These are phyloP conservation scores for Molossus molossus DNA, from an alignment of 2,797 vertebrate species.

Conservation along the genomic window DNA sequence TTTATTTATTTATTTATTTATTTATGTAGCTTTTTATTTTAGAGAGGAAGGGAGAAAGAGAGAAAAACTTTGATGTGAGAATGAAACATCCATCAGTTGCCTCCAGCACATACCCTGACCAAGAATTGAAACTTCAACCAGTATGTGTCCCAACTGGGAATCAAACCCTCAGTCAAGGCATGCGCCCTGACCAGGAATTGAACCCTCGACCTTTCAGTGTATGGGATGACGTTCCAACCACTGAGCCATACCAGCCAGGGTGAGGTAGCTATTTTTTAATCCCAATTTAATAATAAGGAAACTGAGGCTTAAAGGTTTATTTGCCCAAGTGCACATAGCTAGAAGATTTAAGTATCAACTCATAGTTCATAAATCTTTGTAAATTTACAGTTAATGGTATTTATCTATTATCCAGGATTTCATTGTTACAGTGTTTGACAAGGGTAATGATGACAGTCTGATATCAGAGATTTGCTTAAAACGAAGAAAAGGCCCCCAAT, in stretches of 20 bases:
- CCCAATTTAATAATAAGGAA: neutral
- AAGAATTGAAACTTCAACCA: no score
- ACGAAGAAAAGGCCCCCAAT: neutral
- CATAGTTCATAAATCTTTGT: neutral
- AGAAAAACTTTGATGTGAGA: no score
- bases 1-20: no score
- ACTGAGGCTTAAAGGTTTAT: neutral
- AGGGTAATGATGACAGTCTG: neutral
- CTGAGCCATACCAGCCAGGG: neutral
- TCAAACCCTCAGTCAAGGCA: no score
- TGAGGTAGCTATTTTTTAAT: neutral
- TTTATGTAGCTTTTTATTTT: no score
- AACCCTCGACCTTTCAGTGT: no score
- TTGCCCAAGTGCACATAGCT: neutral
- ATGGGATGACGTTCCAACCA: no score
- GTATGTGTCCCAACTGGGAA: no score
- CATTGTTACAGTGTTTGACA: neutral
- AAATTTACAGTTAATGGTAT: neutral
- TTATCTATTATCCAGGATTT: slow-evolving; percentile 1
- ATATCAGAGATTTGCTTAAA: neutral
- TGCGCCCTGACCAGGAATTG: no score
- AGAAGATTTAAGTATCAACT: neutral
- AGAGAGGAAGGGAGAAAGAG: no score
- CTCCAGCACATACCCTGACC: no score
- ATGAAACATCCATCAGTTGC: no score